Evolutionary conservation across 1,140 invertebrate species (phyloP).

Genomic region (Solen grandis): DNA sequence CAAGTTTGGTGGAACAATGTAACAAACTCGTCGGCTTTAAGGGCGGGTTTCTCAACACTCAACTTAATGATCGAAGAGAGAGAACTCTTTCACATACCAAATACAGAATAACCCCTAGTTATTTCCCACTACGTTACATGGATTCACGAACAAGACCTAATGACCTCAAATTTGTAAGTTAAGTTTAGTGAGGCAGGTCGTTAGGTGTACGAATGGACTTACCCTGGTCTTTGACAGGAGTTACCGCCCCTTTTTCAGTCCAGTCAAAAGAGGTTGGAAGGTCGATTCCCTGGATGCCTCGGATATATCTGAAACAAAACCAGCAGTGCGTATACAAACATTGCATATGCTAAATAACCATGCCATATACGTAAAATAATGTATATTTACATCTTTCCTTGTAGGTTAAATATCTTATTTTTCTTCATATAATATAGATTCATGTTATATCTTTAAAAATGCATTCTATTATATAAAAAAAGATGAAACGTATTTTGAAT

Average conservation of each 20-base stretch:
- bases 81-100: too few relatives aligned
- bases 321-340: background rate
- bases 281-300: background rate
- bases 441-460: background rate
- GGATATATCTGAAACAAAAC: slow-evolving; percentile 47
- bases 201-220: too few relatives aligned
- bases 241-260: slow-evolving; percentile 79
- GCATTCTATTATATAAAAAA: background rate
- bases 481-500: background rate
- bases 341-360: background rate
- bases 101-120: too few relatives aligned
- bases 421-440: background rate
- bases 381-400: background rate
- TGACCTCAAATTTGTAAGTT: too few relatives aligned
- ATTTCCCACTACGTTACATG: too few relatives aligned
- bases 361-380: background rate
- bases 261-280: slow-evolving; percentile 79
- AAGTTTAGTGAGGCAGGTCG: too few relatives aligned
- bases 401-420: background rate
- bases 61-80: too few relatives aligned
- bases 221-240: slow-evolving; percentile 82
- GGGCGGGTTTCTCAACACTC: too few relatives aligned
- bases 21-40: too few relatives aligned
- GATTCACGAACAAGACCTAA: too few relatives aligned
- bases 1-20: too few relatives aligned